phyloP scores from a whole-genome alignment of 2,888 invertebrate genomes.

The Amiota minor region DNA sequence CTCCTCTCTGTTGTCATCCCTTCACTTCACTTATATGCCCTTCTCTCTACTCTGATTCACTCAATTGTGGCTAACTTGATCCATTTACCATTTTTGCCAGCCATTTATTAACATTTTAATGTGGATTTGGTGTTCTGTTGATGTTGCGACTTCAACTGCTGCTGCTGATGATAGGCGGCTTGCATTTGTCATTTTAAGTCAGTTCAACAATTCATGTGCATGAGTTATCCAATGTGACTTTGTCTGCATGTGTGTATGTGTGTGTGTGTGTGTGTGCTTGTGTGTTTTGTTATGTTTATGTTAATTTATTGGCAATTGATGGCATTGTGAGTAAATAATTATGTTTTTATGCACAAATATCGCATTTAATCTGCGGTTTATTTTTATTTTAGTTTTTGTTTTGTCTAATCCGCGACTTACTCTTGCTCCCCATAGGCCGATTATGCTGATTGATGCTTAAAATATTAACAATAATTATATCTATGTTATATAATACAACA shows the following conservation, averaged over 20 bases:
- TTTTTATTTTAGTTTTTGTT: neutral
- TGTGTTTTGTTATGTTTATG: neutral
- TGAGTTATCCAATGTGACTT: too few species aligned
- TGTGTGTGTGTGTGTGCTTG: neutral
- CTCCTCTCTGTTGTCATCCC: neutral
- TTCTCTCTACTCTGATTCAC: neutral
- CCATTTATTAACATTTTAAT: constrained; percentile 21
- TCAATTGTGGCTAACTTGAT: too few species aligned
- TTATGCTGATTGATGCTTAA: constrained; percentile 19
- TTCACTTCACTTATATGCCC: too few species aligned
- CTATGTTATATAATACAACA: neutral
- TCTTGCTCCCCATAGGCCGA: neutral
- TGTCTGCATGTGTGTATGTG: neutral
- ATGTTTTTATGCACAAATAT: constrained; percentile 25
- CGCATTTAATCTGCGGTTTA: constrained; percentile 17
- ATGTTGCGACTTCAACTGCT: constrained; percentile 4
- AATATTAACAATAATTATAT: constrained; percentile 21
- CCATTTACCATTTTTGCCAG: neutral
- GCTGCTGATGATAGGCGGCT: constrained; percentile 11
- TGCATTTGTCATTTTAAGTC: constrained; percentile 17
- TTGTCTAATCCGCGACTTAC: neutral
- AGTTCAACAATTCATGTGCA: neutral
- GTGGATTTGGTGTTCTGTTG: constrained; percentile 13
- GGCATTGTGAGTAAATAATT: constrained; percentile 22
- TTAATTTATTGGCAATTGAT: constrained; percentile 13